Evolutionary conservation across 2,113 vertebrate genomes (phyloP).

Genomic region (Cinclus cinclus): DNA sequence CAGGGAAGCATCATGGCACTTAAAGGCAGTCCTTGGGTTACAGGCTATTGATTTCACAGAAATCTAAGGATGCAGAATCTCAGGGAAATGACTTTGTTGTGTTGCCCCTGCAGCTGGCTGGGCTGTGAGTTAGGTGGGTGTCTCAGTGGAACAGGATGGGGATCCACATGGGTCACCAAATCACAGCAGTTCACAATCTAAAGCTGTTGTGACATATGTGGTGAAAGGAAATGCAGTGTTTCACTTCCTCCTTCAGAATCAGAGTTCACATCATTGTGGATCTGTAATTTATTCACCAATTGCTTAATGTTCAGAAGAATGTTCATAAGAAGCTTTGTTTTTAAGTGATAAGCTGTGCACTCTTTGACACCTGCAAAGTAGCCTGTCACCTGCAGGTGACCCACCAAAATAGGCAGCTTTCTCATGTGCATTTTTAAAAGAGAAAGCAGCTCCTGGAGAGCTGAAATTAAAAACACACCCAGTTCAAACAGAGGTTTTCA

Average conservation of each 20-base stretch:
- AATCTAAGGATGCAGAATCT: neutral
- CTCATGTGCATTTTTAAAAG: neutral
- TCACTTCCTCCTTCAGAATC: neutral
- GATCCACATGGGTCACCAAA: neutral
- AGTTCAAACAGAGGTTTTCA: neutral
- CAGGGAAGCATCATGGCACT: neutral
- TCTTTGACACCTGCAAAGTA: neutral
- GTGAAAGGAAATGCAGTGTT: neutral
- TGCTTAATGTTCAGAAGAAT: neutral
- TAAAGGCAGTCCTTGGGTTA: neutral
- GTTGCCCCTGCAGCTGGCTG: neutral
- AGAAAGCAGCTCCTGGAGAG: neutral
- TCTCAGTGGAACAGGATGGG: neutral
- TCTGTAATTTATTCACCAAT: neutral
- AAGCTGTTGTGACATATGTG: neutral
- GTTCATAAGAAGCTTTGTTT: neutral
- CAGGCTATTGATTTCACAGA: neutral
- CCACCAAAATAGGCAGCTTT: neutral
- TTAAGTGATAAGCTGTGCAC: neutral
- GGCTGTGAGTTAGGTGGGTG: neutral
- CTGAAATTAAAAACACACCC: neutral
- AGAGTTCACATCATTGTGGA: fast-evolving
- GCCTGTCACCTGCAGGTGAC: neutral
- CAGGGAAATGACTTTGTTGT: neutral
- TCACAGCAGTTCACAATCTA: neutral